A percentile compares a stretch with the other conserved stretches of the same genome.
Conservation (phyloP, 1,140 invertebrate species). For the Dinoponera quadriceps region DNA sequence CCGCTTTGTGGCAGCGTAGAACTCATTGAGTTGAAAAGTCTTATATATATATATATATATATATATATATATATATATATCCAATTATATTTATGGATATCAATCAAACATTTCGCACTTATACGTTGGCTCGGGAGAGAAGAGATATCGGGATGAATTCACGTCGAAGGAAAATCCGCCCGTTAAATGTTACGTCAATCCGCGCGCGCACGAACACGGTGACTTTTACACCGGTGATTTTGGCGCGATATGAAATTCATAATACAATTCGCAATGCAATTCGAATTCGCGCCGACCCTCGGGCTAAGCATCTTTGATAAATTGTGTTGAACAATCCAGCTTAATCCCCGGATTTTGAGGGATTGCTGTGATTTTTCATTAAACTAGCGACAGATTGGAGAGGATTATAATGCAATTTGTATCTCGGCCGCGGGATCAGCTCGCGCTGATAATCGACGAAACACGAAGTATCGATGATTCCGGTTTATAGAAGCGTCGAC, state of each 20-base stretch:
- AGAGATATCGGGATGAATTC: neutral
- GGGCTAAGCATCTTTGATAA: constrained; percentile 1
- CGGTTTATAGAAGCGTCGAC: neutral
- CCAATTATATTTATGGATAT: neutral
- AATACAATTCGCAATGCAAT: constrained; percentile 9
- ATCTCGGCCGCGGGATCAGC: neutral
- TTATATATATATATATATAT: neutral
- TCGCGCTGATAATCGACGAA: constrained; percentile 3
- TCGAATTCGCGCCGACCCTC: neutral
- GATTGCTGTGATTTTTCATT: constrained; percentile 41
- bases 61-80: no score
- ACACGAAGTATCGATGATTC: neutral
- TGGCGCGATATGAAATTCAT: constrained; percentile 3
- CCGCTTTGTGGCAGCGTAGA: no score
- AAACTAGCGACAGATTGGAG: neutral
- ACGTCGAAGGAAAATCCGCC: neutral
- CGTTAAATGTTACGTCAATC: neutral
- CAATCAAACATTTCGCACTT: constrained; percentile 17
- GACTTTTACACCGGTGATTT: constrained; percentile 14
- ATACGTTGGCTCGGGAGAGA: neutral
- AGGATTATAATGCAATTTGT: constrained; percentile 25
- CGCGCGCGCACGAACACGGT: neutral
- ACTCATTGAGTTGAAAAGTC: no score
- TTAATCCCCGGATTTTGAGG: constrained; percentile 35
- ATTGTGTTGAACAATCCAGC: constrained; percentile 17